phyloP scores from a whole-genome alignment of 2,797 vertebrate genomes.

The Ptychadena robeensis region DNA sequence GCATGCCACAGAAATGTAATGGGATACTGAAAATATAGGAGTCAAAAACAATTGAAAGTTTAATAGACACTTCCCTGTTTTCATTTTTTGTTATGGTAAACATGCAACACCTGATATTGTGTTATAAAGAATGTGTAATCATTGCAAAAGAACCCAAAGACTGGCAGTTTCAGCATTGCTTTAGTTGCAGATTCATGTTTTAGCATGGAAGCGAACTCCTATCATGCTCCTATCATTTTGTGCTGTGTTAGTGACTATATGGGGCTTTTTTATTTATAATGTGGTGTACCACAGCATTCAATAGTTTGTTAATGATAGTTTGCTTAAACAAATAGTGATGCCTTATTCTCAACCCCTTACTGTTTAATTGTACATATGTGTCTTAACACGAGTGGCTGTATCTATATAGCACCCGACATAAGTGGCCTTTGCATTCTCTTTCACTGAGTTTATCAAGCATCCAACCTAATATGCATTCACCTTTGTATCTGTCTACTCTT shows the following conservation, averaged over 20 bases:
- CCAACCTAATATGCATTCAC: not conserved
- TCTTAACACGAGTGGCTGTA: not conserved
- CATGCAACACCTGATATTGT: not conserved
- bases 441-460: not conserved
- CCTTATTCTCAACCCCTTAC: not conserved
- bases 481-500: not conserved
- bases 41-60: not conserved
- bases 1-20: not conserved
- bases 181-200: not conserved
- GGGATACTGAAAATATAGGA: not conserved
- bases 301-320: not conserved
- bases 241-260: not conserved
- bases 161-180: not conserved
- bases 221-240: not conserved
- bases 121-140: not conserved
- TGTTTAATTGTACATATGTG: not conserved
- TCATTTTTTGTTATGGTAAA: not conserved
- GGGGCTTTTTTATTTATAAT: not conserved
- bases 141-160: not conserved
- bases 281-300: not conserved
- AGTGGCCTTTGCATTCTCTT: not conserved
- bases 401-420: not conserved
- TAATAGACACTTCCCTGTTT: not conserved
- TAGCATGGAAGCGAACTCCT: not conserved
- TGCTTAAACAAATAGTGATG: too few species aligned